Percentiles rank a stretch among this genome's conserved stretches.
Evolutionary conservation across 2,888 invertebrate genomes (phyloP).

Genomic region (Lapara coniferarum): DNA sequence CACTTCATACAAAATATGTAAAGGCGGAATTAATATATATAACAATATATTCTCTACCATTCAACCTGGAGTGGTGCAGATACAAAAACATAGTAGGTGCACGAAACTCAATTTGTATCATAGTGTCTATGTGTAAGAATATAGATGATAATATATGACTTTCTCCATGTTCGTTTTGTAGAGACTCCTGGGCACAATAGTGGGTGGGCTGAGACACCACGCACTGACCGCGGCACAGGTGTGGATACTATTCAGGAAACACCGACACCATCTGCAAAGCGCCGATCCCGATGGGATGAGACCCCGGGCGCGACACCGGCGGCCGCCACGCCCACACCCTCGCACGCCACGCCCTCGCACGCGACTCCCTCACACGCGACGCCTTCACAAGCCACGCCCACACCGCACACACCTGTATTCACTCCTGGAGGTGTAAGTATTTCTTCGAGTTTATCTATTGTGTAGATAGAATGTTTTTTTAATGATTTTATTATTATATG

Average conservation of each 20-base stretch:
- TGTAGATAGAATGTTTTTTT: no score
- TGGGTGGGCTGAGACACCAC: constrained; percentile 99
- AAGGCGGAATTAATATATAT: no score
- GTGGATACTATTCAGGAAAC: constrained; percentile 93
- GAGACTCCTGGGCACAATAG: constrained; percentile 98
- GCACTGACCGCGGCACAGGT: constrained; percentile 93
- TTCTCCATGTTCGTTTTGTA: constrained; percentile 46
- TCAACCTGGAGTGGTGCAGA: no score
- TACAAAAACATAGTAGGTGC: no score
- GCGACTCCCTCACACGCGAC: constrained; percentile 90
- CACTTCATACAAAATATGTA: no score
- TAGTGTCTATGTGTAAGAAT: neutral
- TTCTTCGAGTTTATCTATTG: no score
- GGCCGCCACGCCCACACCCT: constrained; percentile 88
- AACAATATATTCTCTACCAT: no score
- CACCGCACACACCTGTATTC: constrained; percentile 86
- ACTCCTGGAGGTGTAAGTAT: constrained; percentile 90
- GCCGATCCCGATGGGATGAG: constrained; percentile 99
- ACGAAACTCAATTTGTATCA: no score
- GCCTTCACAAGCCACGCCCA: constrained; percentile 86
- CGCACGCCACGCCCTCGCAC: constrained; percentile 88
- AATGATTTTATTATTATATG: no score
- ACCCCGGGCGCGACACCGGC: constrained; percentile 93
- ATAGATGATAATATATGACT: neutral
- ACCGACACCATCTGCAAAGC: constrained; percentile 97